phyloP scores from a whole-genome alignment of 92 coral and sea anemone genomes.

The Umimayanthus chanpuru region DNA sequence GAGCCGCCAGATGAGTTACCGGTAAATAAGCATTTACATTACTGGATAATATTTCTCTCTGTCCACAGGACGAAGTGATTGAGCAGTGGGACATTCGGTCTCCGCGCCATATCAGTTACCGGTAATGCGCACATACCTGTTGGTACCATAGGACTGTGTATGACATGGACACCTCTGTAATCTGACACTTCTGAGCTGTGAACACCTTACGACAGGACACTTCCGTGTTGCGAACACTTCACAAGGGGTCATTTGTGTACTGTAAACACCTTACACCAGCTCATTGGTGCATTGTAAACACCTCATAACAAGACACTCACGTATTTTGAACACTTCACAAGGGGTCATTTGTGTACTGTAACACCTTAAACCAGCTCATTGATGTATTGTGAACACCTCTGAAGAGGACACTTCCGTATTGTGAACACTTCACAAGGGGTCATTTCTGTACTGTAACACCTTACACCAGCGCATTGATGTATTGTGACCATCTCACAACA shows the following conservation, averaged over 20 bases:
- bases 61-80: constrained; percentile 62
- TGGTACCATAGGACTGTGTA: not conserved
- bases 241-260: not conserved
- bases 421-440: not conserved
- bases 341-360: not conserved
- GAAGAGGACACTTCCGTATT: too few species aligned
- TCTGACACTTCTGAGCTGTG: not conserved
- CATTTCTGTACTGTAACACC: too few species aligned
- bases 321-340: not conserved
- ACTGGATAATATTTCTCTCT: constrained; percentile 23
- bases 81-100: constrained; percentile 76
- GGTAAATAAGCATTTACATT: constrained; percentile 53
- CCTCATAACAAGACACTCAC: not conserved
- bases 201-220: not conserved
- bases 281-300: not conserved
- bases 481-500: not conserved
- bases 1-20: constrained; percentile 87
- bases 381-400: not conserved
- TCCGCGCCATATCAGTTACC: constrained; percentile 90
- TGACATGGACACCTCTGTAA: not conserved
- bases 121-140: constrained; percentile 53
- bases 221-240: too few species aligned
- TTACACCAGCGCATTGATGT: not conserved
- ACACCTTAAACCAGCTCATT: not conserved
- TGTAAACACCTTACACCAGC: not conserved